A percentile compares a stretch with the other conserved stretches of the same genome.
Evolutionary conservation across 2,113 vertebrate genomes (phyloP).

Genomic region (Glaucidium brasilianum): DNA sequence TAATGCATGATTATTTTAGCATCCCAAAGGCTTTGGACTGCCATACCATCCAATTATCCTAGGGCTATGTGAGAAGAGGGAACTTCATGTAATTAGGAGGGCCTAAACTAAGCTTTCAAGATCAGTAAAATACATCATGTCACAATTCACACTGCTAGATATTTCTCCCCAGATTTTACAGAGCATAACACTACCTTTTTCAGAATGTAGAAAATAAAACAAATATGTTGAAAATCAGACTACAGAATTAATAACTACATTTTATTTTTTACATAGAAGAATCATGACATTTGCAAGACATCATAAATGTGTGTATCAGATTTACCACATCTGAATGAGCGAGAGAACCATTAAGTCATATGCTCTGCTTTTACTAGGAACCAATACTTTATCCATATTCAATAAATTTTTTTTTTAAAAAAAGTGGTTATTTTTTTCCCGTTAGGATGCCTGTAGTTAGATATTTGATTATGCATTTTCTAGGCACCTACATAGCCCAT

Average conservation of each 20-base stretch:
- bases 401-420: neutral
- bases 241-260: neutral
- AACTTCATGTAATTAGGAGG: neutral
- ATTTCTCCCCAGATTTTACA: neutral
- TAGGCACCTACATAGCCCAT: neutral
- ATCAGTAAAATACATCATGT: neutral
- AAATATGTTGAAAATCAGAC: neutral
- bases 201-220: neutral
- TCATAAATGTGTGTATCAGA: neutral
- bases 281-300: neutral
- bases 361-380: neutral
- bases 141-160: neutral
- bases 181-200: neutral
- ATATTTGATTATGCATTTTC: neutral
- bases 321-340: neutral
- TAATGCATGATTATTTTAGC: slow-evolving; percentile 49
- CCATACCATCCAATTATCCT: slow-evolving; percentile 35
- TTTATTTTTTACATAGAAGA: neutral
- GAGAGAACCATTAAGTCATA: neutral
- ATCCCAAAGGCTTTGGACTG: slow-evolving; percentile 50
- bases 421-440: neutral
- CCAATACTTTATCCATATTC: neutral
- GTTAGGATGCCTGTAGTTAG: neutral
- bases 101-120: neutral
- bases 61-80: slow-evolving; percentile 24